These are phyloP conservation scores for Hydropsyche tenuis DNA, from an alignment of 1,140 invertebrate species.

Conservation along the genomic window DNA sequence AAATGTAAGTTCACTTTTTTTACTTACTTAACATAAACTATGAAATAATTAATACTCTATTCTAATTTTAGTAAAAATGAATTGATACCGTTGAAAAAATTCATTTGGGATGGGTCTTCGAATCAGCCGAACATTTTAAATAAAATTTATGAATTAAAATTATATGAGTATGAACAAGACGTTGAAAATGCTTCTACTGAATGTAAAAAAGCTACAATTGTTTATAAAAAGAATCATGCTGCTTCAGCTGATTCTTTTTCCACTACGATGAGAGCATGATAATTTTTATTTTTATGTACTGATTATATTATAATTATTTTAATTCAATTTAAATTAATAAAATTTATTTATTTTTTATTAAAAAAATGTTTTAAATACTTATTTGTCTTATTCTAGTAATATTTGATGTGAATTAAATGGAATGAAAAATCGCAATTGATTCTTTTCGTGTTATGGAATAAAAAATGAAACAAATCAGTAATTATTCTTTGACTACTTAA, in stretches of 20 bases:
- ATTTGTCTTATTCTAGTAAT: background rate
- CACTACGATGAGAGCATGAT: background rate
- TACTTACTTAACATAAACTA: background rate
- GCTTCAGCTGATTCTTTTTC: background rate
- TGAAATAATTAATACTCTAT: constrained; percentile 3
- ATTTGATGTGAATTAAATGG: no score
- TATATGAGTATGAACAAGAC: constrained; percentile 10
- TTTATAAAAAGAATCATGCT: constrained; percentile 6
- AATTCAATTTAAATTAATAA: background rate
- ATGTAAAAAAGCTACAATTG: background rate
- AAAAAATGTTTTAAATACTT: background rate
- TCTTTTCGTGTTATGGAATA: no score
- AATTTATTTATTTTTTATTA: background rate
- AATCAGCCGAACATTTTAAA: constrained; percentile 32
- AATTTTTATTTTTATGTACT: constrained; percentile 18
- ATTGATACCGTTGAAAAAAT: background rate
- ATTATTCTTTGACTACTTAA: constrained; percentile 16
- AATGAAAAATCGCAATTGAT: no score
- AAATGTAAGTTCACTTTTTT: background rate
- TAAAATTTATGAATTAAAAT: background rate
- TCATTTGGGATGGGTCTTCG: constrained; percentile 36
- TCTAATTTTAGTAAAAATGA: constrained; percentile 8
- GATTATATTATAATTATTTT: background rate
- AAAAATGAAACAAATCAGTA: constrained; percentile 19
- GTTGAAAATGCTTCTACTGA: background rate